Percentiles rank a stretch among this genome's conserved stretches.
phyloP scores from a whole-genome alignment of 53 echinoderm and acorn worm species.

The Zoroaster sp. region DNA sequence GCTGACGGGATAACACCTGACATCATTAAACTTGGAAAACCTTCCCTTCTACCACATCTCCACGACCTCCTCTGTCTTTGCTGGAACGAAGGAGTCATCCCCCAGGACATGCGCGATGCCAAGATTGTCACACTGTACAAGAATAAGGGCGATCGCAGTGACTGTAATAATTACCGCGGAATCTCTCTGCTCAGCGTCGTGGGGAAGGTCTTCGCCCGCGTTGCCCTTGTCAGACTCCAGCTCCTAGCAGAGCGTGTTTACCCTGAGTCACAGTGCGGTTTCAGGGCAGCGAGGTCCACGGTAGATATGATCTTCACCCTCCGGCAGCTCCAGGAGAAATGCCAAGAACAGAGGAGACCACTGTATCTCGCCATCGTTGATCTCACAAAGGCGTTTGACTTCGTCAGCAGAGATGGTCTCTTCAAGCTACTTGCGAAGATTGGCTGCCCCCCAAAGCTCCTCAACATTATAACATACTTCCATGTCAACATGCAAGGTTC shows the following conservation, averaged over 20 bases:
- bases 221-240: constrained; percentile 15
- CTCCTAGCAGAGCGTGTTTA: constrained; percentile 31
- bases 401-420: too few relatives aligned
- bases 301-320: constrained; percentile 46
- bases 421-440: too few relatives aligned
- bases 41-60: neutral
- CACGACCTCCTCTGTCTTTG: constrained; percentile 11
- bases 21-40: constrained; percentile 9
- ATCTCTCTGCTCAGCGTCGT: constrained; percentile 46
- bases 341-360: constrained; percentile 16
- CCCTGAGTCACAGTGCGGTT: constrained; percentile 54
- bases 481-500: constrained; percentile 47
- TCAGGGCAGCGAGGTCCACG: neutral
- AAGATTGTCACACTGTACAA: constrained; percentile 30
- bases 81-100: constrained; percentile 8
- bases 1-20: constrained; percentile 33
- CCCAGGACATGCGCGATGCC: constrained; percentile 32
- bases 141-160: constrained; percentile 23
- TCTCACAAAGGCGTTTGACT: too few relatives aligned
- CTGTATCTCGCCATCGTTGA: too few relatives aligned
- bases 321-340: constrained; percentile 35
- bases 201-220: constrained; percentile 22
- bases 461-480: constrained; percentile 3
- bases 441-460: too few relatives aligned
- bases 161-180: constrained; percentile 17